A percentile compares a stretch with the other conserved stretches of the same genome.
phyloP scores from a whole-genome alignment of 1,140 invertebrate genomes.

The Samia ricini region DNA sequence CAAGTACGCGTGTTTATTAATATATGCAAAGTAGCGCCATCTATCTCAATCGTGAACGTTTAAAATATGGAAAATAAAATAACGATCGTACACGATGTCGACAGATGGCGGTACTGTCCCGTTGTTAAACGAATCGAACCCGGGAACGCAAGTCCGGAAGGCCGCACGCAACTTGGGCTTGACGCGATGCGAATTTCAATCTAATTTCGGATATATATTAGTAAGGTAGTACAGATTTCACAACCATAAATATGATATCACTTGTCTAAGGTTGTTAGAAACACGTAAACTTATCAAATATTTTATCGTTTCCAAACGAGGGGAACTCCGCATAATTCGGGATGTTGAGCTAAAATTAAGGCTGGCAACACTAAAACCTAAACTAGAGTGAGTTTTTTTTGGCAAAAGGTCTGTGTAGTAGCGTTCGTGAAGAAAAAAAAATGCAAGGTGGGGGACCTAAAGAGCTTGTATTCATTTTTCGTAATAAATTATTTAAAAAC shows the following conservation, averaged over 20 bases:
- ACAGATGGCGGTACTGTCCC: conserved; percentile 5
- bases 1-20: too few species aligned
- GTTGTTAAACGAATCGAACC: conserved; percentile 6
- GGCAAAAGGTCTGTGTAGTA: too few species aligned
- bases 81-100: conserved; percentile 9
- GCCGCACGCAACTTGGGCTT: conserved; percentile 7
- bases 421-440: too few species aligned
- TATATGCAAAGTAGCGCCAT: background rate
- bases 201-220: conserved; percentile 5
- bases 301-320: too few species aligned
- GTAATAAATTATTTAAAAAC: too few species aligned
- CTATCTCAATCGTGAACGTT: conserved; percentile 5
- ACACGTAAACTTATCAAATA: too few species aligned
- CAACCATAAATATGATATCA: background rate
- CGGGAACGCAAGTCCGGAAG: background rate
- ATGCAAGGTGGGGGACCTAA: too few species aligned
- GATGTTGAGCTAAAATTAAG: too few species aligned
- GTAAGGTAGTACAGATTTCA: background rate
- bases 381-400: too few species aligned
- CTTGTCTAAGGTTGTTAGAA: background rate
- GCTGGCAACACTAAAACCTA: too few species aligned
- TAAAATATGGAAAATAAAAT: background rate
- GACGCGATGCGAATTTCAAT: background rate
- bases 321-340: too few species aligned
- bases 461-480: too few species aligned